phyloP scores from a whole-genome alignment of 2,888 invertebrate species.

The Drosophila aldrichi region DNA sequence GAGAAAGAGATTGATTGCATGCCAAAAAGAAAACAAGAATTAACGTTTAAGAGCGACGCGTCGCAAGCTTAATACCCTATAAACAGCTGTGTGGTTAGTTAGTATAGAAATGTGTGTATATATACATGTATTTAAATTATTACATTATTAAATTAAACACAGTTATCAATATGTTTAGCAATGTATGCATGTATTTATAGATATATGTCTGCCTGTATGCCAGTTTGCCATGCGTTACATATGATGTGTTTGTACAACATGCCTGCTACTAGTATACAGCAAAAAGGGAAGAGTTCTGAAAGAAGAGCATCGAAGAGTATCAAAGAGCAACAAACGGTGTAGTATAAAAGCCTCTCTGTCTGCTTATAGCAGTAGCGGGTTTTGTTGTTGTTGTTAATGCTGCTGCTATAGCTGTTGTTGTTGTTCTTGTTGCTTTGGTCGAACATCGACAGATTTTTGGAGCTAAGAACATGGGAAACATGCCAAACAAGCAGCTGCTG shows the following conservation, averaged over 20 bases:
- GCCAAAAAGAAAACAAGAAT: slow-evolving; percentile 39
- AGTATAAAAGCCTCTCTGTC: slow-evolving; percentile 31
- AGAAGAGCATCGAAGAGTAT: slow-evolving; percentile 45
- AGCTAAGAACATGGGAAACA: slow-evolving; percentile 56
- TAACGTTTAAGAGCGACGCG: background rate
- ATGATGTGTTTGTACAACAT: background rate
- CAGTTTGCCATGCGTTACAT: background rate
- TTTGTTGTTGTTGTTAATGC: slow-evolving; percentile 27
- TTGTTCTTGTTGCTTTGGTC: slow-evolving; percentile 19
- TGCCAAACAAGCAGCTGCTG: slow-evolving; percentile 52
- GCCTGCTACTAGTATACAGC: background rate
- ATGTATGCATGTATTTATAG: background rate
- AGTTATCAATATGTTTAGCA: background rate
- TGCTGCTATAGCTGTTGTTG: slow-evolving; percentile 24
- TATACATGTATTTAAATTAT: background rate
- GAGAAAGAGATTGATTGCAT: slow-evolving; percentile 68
- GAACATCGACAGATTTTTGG: slow-evolving; percentile 52
- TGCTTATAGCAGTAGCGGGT: slow-evolving; percentile 31
- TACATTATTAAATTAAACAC: background rate
- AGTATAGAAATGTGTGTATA: background rate
- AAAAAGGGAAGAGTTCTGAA: slow-evolving; percentile 15
- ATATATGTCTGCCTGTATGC: too few relatives aligned
- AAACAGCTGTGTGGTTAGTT: background rate
- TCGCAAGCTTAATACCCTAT: background rate
- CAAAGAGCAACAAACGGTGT: slow-evolving; percentile 28